Conservation (phyloP, 2,113 vertebrate species). For the Neogobius melanostomus region DNA sequence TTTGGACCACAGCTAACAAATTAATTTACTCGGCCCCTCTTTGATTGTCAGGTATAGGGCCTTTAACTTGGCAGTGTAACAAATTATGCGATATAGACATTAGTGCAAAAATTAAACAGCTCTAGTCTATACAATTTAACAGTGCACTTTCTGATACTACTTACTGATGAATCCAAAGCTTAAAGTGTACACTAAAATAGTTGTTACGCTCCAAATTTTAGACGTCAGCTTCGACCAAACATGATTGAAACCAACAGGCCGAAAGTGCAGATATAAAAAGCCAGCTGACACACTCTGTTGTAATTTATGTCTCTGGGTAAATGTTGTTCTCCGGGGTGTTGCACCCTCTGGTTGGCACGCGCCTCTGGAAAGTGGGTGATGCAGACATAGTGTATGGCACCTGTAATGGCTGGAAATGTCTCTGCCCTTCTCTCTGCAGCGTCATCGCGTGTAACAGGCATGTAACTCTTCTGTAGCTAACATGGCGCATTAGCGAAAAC, state of each 20-base stretch:
- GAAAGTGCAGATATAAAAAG: slow-evolving; percentile 12
- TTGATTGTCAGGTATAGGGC: no score
- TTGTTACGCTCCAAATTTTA: neutral
- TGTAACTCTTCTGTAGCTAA: slow-evolving; percentile 22
- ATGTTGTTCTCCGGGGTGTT: slow-evolving; percentile 36
- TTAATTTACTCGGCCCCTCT: no score
- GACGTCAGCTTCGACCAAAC: neutral
- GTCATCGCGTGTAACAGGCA: slow-evolving; percentile 37
- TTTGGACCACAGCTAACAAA: no score
- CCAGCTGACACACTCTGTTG: slow-evolving; percentile 5
- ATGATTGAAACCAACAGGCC: slow-evolving; percentile 11
- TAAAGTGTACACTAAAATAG: neutral
- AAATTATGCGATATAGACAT: no score
- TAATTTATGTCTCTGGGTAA: slow-evolving; percentile 18
- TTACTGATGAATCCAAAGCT: no score
- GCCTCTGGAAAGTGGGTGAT: slow-evolving; percentile 31
- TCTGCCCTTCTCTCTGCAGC: slow-evolving; percentile 18
- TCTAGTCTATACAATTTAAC: no score
- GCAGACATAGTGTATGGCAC: slow-evolving; percentile 33
- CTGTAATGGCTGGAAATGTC: slow-evolving; percentile 41
- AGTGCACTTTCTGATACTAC: no score
- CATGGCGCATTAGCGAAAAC: slow-evolving; percentile 49
- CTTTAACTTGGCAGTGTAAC: no score
- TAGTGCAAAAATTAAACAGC: no score
- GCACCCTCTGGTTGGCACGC: slow-evolving; percentile 26